Percentiles rank a stretch among this genome's conserved stretches.
phyloP scores from a whole-genome alignment of 1,140 invertebrate species.

The Zaprionus capensis region DNA sequence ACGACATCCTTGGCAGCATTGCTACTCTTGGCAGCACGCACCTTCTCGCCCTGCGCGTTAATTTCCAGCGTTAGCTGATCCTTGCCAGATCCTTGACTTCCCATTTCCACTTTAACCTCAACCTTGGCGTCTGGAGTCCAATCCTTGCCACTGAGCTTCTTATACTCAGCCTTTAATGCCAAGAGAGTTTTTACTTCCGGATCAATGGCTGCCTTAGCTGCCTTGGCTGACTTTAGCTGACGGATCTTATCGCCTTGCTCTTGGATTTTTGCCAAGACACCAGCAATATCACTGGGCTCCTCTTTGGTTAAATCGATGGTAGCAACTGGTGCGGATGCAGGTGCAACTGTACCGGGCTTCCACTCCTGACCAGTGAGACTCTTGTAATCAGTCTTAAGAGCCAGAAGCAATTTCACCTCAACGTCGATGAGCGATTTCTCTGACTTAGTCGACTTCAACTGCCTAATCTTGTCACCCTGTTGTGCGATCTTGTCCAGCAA shows the following conservation, averaged over 20 bases:
- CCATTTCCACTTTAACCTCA: conserved; percentile 50
- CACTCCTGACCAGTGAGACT: conserved; percentile 87
- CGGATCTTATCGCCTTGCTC: conserved; percentile 90
- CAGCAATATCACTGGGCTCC: conserved; percentile 43
- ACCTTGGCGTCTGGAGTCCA: conserved; percentile 85
- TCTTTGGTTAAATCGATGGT: conserved; percentile 62
- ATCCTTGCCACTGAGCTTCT: conserved; percentile 86
- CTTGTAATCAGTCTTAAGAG: conserved; percentile 89
- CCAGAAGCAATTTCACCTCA: conserved; percentile 88
- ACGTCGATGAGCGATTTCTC: conserved; percentile 86
- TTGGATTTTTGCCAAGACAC: conserved; percentile 83
- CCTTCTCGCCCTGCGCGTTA: conserved; percentile 86
- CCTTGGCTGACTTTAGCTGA: conserved; percentile 89
- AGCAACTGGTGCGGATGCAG: conserved; percentile 37
- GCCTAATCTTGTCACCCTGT: conserved; percentile 90
- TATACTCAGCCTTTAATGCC: conserved; percentile 88
- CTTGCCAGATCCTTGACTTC: conserved; percentile 47
- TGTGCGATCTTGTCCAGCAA: conserved; percentile 87
- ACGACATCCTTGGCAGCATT: conserved; percentile 86
- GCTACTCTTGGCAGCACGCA: conserved; percentile 86
- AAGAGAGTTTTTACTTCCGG: conserved; percentile 87
- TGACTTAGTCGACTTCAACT: conserved; percentile 89
- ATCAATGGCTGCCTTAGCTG: conserved; percentile 86
- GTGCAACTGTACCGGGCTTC: conserved; percentile 85
- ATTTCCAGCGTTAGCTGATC: conserved; percentile 82